Evolutionary conservation across 2,797 vertebrate genomes (phyloP), one percentile per base, ranked within the genome.

Genomic region (Rallus crepitans): DNA sequence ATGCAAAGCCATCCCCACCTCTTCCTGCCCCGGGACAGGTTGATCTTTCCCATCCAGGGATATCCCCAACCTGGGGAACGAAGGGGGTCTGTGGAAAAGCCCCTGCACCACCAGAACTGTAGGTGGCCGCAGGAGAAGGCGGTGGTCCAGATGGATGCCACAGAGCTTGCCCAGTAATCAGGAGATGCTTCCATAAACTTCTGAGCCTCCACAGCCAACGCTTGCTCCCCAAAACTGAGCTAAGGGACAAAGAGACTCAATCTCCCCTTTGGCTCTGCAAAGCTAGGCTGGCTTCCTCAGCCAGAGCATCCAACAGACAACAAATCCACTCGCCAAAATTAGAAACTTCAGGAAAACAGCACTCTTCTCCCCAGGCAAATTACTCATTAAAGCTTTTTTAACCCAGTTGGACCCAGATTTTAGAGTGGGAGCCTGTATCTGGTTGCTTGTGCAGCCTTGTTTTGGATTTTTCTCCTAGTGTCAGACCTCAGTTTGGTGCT

Each of bases 21-120:
- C 90, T 97, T 97, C 93, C 96, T 96, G 85, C 76, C 47, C 68
- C 25, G 3, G 81, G 35, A 89, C 53, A 96, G 91, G 95, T 93
- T 39, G 66, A 77, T 94, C 61, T 96, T 89, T 93, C 87, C 59
- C 55, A 87, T 88, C 33, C 72, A 86, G 72, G 83, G 57, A 78
- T 50, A 78, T 70, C 65, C 66, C 48, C 75, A 87, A 53, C 28
- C 50, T 19, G 42, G 18, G 18, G 42, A 18, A 45, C 19, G 42
- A 8, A 45, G 18, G 65, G 47, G 48, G 52, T 31, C 47, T 57
- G 45, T 7, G 16, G 66, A 40, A 73, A 45, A 28, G 42, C 79
- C 68, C 57, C 3, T 1, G 39, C 53, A n/a, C 40, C 3, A 2
- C 13, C 2, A 42, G 30, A 53, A 8, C 14, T 77, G 42, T 20